Percentiles rank a stretch among this genome's conserved stretches.
Conservation (phyloP, 1,140 invertebrate species). For the Sycobia sp. region DNA sequence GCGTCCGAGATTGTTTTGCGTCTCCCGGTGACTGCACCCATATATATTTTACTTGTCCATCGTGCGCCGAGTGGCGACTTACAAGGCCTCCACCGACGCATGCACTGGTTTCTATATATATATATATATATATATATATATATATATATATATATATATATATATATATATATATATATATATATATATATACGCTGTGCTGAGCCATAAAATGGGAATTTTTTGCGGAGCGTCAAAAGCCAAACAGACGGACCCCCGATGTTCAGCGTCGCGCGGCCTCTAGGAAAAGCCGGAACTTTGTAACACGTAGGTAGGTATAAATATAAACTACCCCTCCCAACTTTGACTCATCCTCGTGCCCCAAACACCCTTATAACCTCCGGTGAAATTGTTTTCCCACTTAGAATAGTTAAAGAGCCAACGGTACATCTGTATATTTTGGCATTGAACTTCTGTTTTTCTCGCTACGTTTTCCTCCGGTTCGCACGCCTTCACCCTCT, state of each 20-base stretch:
- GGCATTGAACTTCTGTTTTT: not conserved
- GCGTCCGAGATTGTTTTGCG: constrained; percentile 4
- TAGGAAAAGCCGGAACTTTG: not conserved
- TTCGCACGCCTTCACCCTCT: not conserved
- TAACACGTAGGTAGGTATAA: constrained; percentile 19
- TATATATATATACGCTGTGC: not conserved
- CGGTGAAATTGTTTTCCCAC: no score
- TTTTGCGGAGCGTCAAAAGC: not conserved
- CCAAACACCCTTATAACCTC: not conserved
- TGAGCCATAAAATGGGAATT: constrained; percentile 10
- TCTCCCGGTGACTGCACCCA: not conserved
- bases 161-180: no score
- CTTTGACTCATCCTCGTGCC: not conserved
- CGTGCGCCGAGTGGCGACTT: not conserved
- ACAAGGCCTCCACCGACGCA: no score
- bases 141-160: no score
- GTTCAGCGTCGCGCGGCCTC: not conserved
- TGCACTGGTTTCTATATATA: no score
- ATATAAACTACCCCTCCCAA: not conserved
- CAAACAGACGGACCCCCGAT: constrained; percentile 3
- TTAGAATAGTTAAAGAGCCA: not conserved
- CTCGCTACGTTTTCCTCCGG: no score
- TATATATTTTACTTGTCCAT: constrained; percentile 6
- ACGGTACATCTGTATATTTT: constrained; percentile 21
- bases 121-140: no score